Conservation (phyloP, 1,140 invertebrate species). For the Plectus sambesii region DNA sequence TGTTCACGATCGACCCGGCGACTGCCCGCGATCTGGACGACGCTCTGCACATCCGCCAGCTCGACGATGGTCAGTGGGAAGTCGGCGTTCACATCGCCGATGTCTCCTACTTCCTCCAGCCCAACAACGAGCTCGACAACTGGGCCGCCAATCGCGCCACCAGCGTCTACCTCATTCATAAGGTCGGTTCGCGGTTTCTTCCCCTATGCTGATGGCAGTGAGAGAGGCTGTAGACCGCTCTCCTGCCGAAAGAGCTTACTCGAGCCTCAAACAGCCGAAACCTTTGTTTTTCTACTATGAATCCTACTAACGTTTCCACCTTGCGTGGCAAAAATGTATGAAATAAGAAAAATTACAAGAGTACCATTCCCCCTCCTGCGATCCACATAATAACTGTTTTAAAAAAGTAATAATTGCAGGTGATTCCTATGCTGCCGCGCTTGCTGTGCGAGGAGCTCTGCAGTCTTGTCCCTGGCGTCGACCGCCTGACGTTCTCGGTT, state of each 20-base stretch:
- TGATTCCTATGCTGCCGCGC: conserved; percentile 79
- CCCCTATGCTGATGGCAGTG: too few relatives aligned
- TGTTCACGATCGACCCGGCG: conserved; percentile 87
- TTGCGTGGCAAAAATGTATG: neutral
- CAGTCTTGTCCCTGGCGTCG: conserved; percentile 69
- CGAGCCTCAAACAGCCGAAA: neutral
- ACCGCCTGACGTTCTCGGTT: conserved; percentile 74
- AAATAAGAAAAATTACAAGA: conserved; percentile 4
- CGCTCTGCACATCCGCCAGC: conserved; percentile 67
- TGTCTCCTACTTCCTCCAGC: conserved; percentile 55
- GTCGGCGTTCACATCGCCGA: conserved; percentile 14
- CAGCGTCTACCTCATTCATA: conserved; percentile 70
- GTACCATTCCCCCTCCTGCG: neutral
- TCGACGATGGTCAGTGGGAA: conserved; percentile 58
- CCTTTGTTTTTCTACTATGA: conserved; percentile 1
- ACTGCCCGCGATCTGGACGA: conserved; percentile 82
- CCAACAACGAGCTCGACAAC: conserved; percentile 59
- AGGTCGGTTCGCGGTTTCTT: conserved; percentile 46
- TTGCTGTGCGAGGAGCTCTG: conserved; percentile 68
- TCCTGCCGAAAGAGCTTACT: too few relatives aligned
- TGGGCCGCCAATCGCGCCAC: conserved; percentile 64
- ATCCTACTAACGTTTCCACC: conserved; percentile 3
- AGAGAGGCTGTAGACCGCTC: too few relatives aligned
- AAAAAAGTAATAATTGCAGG: conserved; percentile 37
- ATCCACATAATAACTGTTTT: neutral